Conservation (phyloP, 1,140 invertebrate genomes). For the Pantala flavescens region DNA sequence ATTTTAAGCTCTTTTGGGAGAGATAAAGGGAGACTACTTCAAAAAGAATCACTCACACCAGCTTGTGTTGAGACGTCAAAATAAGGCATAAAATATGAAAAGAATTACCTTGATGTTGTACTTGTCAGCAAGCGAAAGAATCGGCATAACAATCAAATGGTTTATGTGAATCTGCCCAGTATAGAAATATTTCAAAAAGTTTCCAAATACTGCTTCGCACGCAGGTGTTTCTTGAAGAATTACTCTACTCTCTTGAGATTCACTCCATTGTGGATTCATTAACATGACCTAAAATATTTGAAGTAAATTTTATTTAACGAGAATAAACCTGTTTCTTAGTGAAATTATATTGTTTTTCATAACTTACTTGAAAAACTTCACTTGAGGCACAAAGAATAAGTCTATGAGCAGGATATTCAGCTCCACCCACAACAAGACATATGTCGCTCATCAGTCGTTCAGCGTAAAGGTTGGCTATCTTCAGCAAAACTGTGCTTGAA, state of each 20-base stretch:
- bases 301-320: conserved; percentile 11
- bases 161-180: conserved; percentile 81
- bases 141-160: conserved; percentile 68
- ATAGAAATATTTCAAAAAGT: conserved; percentile 85
- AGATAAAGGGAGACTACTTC: too few relatives aligned
- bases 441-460: conserved; percentile 80
- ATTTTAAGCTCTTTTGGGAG: too few relatives aligned
- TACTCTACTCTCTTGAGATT: conserved; percentile 74
- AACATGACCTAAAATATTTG: conserved; percentile 76
- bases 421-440: conserved; percentile 63
- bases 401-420: conserved; percentile 77
- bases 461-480: conserved; percentile 72
- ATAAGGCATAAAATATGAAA: too few relatives aligned
- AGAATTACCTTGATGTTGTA: conserved; percentile 71
- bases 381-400: conserved; percentile 88
- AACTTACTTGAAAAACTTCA: conserved; percentile 80
- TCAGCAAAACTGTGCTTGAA: conserved; percentile 61
- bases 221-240: conserved; percentile 74
- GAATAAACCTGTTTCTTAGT: background rate
- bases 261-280: conserved; percentile 86
- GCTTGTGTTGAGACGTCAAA: too few relatives aligned
- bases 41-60: too few relatives aligned
- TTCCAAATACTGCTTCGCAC: conserved; percentile 73
- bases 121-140: conserved; percentile 82
- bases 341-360: background rate